Evolutionary conservation across 2,797 vertebrate genomes (phyloP).

Genomic region (Muscicapa comitata): DNA sequence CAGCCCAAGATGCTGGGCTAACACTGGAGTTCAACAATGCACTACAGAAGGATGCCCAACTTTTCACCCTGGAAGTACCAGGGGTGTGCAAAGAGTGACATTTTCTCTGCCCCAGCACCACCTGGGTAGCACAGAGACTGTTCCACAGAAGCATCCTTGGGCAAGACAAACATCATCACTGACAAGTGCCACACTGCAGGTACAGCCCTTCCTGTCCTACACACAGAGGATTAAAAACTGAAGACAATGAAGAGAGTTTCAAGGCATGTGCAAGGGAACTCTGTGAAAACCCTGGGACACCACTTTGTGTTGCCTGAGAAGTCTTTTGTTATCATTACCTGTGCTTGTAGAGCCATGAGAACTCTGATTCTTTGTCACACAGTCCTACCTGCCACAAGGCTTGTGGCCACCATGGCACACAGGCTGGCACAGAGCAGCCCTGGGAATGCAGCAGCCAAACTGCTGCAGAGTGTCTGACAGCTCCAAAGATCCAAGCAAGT

Average conservation of each 20-base stretch:
- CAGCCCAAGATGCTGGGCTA: not conserved
- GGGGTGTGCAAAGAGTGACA: not conserved
- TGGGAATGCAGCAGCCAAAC: not conserved
- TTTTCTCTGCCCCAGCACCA: not conserved
- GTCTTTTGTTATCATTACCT: too few species aligned
- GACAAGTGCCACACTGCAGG: not conserved
- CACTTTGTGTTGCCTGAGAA: not conserved
- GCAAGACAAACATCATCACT: not conserved
- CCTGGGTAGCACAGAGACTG: too few species aligned
- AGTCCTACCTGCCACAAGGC: not conserved
- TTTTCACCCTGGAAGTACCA: not conserved
- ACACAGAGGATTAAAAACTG: not conserved
- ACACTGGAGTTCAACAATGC: not conserved
- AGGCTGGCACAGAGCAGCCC: not conserved
- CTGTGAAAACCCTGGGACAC: not conserved
- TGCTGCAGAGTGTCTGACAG: not conserved
- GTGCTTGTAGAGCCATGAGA: not conserved
- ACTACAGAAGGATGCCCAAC: fast-evolving
- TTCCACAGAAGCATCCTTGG: not conserved
- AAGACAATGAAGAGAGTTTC: not conserved
- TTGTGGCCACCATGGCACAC: not conserved
- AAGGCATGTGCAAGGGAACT: not conserved
- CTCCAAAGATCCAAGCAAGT: not conserved
- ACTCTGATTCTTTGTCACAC: not conserved
- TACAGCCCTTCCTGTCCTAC: not conserved